Conservation (phyloP, 1,140 invertebrate genomes). For the Hyles vespertilio region DNA sequence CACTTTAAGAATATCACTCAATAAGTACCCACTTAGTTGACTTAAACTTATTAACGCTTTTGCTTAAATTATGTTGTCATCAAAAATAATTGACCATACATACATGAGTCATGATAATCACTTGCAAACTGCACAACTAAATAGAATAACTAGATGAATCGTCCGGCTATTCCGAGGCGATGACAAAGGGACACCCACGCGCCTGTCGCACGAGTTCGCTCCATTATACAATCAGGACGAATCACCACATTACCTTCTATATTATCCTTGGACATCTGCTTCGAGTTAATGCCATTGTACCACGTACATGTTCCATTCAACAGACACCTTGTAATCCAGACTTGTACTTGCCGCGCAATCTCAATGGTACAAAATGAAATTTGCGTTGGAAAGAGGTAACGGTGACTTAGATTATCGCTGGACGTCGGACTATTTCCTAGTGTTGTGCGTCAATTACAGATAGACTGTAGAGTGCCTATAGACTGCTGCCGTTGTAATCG, state of each 20-base stretch:
- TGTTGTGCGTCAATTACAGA: constrained; percentile 1
- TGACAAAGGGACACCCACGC: constrained; percentile 65
- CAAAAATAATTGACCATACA: too few species aligned
- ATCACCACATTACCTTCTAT: constrained; percentile 38
- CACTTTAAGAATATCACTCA: too few species aligned
- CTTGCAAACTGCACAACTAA: too few species aligned
- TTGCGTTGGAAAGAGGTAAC: neutral
- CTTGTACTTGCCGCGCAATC: constrained; percentile 4
- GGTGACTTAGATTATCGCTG: neutral
- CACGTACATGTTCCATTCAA: constrained; percentile 14
- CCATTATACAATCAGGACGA: constrained; percentile 70
- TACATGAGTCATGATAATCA: too few species aligned
- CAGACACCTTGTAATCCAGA: too few species aligned
- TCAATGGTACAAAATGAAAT: neutral
- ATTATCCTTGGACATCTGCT: constrained; percentile 8
- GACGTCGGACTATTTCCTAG: constrained; percentile 17
- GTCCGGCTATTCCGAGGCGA: constrained; percentile 21
- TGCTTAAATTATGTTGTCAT: too few species aligned
- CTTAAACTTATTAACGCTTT: too few species aligned
- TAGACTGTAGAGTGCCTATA: too few species aligned
- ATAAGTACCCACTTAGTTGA: too few species aligned
- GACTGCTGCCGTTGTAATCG: too few species aligned
- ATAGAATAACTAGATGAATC: too few species aligned
- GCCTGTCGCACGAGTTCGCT: constrained; percentile 48
- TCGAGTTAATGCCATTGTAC: constrained; percentile 2